A percentile compares a stretch with the other conserved stretches of the same genome.
Conservation (phyloP, 2,888 invertebrate species). For the Globia sparganii region DNA sequence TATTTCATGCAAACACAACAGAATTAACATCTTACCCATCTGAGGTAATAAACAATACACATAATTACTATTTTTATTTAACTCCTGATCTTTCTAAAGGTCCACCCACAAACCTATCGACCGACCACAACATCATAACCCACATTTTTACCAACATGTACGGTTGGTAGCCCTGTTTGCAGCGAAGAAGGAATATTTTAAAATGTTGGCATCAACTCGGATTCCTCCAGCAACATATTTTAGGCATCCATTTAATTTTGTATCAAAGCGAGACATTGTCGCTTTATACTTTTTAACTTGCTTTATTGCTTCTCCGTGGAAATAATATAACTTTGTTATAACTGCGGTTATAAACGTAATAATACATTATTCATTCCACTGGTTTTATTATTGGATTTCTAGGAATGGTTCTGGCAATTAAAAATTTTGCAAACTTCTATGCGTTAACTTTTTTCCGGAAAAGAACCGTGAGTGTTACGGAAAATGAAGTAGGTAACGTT, state of each 20-base stretch:
- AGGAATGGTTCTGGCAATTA: slow-evolving; percentile 32
- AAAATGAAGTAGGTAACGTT: neutral
- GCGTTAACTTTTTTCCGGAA: neutral
- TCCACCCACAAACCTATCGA: neutral
- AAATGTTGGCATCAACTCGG: slow-evolving; percentile 58
- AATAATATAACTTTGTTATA: slow-evolving; percentile 55
- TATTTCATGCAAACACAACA: neutral
- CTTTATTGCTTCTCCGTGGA: slow-evolving; percentile 54
- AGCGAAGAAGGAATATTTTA: slow-evolving; percentile 57
- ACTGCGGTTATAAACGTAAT: slow-evolving; percentile 43
- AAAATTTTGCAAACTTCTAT: neutral
- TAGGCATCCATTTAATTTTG: slow-evolving; percentile 66
- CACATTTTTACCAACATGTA: slow-evolving; percentile 16
- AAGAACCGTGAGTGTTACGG: no score
- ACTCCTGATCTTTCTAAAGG: neutral
- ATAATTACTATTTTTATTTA: neutral
- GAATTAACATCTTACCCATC: neutral
- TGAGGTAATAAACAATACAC: neutral
- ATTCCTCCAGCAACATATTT: slow-evolving; percentile 59
- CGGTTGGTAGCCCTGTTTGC: slow-evolving; percentile 53
- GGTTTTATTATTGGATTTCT: slow-evolving; percentile 23
- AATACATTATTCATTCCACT: slow-evolving; percentile 45
- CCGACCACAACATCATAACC: slow-evolving; percentile 10
- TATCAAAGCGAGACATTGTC: slow-evolving; percentile 57
- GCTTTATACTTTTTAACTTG: slow-evolving; percentile 58